phyloP scores from a whole-genome alignment of 2,888 invertebrate species.

The Catotricha subobsoleta region DNA sequence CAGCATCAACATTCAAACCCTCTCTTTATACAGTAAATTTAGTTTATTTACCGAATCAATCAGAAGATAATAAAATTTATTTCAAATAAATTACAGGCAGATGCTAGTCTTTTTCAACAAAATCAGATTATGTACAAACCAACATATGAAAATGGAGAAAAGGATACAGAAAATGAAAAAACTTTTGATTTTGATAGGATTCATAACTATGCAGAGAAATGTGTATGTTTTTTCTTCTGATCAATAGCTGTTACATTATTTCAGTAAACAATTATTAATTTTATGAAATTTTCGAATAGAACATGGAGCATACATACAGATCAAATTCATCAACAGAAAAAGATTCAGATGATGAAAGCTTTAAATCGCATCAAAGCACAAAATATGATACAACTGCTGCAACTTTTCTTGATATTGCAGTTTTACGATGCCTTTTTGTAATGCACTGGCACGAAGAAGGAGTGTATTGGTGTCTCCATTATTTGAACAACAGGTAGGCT shows the following conservation, averaged over 20 bases:
- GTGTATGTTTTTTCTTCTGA: too few relatives aligned
- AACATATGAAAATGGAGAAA: too few relatives aligned
- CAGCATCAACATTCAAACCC: conserved; percentile 57
- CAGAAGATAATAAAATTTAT: background rate
- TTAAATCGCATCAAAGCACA: conserved; percentile 14
- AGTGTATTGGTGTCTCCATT: conserved; percentile 90
- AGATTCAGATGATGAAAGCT: conserved; percentile 49
- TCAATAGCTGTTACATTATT: too few relatives aligned
- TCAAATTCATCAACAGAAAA: conserved; percentile 56
- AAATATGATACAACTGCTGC: conserved; percentile 56
- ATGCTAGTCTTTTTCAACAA: conserved; percentile 56
- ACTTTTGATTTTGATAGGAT: conserved; percentile 1
- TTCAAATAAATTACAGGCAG: conserved; percentile 36
- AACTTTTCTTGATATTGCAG: conserved; percentile 91
- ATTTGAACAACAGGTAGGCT: conserved; percentile 67
- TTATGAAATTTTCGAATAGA: too few relatives aligned
- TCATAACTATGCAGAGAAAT: background rate
- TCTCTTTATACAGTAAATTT: conserved; percentile 57
- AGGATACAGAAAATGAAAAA: too few relatives aligned
- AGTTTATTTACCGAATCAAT: conserved; percentile 1
- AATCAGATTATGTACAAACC: conserved; percentile 1
- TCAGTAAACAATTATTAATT: too few relatives aligned
- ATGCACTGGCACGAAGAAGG: conserved; percentile 98
- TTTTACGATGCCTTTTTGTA: conserved; percentile 85
- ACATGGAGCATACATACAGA: too few relatives aligned